Evolutionary conservation across 2,113 vertebrate species (phyloP).

Genomic region (Myodes glareolus): DNA sequence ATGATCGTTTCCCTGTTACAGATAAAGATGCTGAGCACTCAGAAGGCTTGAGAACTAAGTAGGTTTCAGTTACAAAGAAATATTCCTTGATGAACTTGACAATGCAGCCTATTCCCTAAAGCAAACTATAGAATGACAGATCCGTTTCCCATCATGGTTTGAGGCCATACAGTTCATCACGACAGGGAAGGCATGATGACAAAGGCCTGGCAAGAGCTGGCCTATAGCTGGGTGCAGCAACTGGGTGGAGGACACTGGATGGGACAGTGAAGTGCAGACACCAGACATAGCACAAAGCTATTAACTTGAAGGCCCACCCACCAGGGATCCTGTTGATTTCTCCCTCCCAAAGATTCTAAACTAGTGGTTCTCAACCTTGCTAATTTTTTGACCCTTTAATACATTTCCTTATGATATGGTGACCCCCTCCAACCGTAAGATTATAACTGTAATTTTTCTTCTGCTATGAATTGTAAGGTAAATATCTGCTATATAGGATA

Average conservation of each 20-base stretch:
- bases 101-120: neutral
- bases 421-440: neutral
- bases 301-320: neutral
- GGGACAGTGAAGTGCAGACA: neutral
- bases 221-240: too few relatives aligned
- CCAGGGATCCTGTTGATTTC: neutral
- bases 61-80: slow-evolving; percentile 2
- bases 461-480: neutral
- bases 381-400: neutral
- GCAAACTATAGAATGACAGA: neutral
- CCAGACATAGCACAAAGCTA: neutral
- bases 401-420: neutral
- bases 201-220: neutral
- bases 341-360: neutral
- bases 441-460: neutral
- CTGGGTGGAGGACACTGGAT: too few relatives aligned
- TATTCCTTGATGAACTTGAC: neutral
- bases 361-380: neutral
- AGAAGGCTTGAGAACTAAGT: neutral
- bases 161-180: too few relatives aligned
- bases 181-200: neutral
- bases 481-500: neutral
- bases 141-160: neutral
- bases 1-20: neutral
- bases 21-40: neutral